phyloP scores from a whole-genome alignment of 1,140 invertebrate genomes.

The Trichogramma pretiosum region DNA sequence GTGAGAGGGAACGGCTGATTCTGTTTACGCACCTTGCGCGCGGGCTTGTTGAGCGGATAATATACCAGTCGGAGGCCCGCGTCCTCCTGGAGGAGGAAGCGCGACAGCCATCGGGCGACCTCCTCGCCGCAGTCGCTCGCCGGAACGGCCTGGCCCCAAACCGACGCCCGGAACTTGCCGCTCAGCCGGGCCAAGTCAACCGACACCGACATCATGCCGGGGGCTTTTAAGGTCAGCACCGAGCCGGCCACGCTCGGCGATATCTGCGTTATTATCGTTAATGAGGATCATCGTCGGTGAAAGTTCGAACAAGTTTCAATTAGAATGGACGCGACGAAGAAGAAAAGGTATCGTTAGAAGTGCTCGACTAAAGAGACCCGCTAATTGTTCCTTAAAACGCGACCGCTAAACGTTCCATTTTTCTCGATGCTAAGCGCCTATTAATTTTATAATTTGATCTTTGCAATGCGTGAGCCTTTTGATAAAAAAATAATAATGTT shows the following conservation, averaged over 20 bases:
- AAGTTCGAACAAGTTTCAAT: too few species aligned
- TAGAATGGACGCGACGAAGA: too few species aligned
- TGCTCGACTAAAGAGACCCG: too few species aligned
- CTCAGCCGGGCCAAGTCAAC: constrained; percentile 45
- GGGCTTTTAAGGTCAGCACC: constrained; percentile 40
- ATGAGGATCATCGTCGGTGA: too few species aligned
- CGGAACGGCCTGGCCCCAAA: constrained; percentile 45
- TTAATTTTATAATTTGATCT: too few species aligned
- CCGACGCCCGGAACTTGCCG: constrained; percentile 37
- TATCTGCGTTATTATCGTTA: too few species aligned
- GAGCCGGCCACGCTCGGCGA: constrained; percentile 40
- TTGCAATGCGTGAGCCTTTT: too few species aligned
- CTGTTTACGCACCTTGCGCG: constrained; percentile 26
- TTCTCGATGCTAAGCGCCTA: too few species aligned
- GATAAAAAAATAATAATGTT: too few species aligned
- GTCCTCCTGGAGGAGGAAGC: constrained; percentile 49
- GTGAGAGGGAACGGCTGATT: constrained; percentile 28
- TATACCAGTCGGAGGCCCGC: constrained; percentile 50
- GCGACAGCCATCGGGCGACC: constrained; percentile 52
- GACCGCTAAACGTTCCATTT: too few species aligned
- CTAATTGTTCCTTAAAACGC: too few species aligned
- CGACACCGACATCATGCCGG: constrained; percentile 44
- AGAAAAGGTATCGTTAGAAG: too few species aligned
- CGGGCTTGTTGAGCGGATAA: constrained; percentile 45
- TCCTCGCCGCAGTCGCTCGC: constrained; percentile 55